phyloP scores from a whole-genome alignment of 2,888 invertebrate genomes.

The Acleris literana region DNA sequence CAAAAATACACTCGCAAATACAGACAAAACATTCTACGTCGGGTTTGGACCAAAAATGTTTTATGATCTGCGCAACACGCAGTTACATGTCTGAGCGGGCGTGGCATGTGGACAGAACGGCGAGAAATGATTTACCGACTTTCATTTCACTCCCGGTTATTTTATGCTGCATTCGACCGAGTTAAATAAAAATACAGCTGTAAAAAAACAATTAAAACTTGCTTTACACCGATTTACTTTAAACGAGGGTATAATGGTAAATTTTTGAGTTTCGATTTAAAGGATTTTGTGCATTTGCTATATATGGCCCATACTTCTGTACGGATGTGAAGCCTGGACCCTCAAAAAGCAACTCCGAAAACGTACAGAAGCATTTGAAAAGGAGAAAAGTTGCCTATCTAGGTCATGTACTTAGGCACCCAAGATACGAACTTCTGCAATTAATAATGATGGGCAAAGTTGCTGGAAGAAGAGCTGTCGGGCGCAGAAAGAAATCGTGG shows the following conservation, averaged over 20 bases:
- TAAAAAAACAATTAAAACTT: conserved; percentile 19
- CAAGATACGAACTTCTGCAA: no score
- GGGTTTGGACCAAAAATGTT: conserved; percentile 57
- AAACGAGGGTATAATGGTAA: neutral
- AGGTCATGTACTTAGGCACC: no score
- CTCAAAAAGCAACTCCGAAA: no score
- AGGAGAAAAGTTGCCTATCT: no score
- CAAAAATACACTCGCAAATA: conserved; percentile 39
- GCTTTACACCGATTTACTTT: conserved; percentile 2
- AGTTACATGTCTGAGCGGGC: conserved; percentile 56
- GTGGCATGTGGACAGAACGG: conserved; percentile 74
- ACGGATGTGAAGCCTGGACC: no score
- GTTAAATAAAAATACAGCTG: conserved; percentile 30
- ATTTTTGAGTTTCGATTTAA: neutral
- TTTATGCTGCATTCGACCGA: conserved; percentile 50
- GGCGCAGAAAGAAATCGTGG: no score
- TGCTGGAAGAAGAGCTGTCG: no score
- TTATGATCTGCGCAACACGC: conserved; percentile 65
- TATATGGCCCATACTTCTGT: no score
- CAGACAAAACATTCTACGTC: conserved; percentile 42
- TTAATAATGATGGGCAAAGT: no score
- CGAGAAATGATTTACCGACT: conserved; percentile 67
- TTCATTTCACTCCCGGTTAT: conserved; percentile 70
- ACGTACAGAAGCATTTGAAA: no score
- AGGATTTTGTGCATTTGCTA: no score